Conservation (phyloP, 2,113 vertebrate genomes). For the Lucifuga dentata region DNA sequence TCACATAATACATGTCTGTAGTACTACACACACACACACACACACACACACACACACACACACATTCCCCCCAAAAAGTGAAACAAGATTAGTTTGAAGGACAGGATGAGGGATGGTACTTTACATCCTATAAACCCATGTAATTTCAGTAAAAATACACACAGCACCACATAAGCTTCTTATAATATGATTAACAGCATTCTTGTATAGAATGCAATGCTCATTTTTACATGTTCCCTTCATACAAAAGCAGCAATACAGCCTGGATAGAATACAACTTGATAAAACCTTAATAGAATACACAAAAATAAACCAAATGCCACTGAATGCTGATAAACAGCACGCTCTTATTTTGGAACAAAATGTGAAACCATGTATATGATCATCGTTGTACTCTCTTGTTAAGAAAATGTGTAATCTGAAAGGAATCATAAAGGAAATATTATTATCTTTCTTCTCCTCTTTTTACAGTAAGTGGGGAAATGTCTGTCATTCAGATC, state of each 20-base stretch:
- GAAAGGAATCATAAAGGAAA: constrained; percentile 13
- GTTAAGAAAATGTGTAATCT: constrained; percentile 33
- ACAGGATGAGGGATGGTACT: not conserved
- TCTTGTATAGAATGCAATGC: constrained; percentile 42
- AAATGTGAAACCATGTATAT: constrained; percentile 20
- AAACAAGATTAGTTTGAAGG: not conserved
- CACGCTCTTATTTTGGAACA: not conserved
- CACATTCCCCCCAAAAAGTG: not conserved
- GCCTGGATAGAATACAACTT: constrained; percentile 16
- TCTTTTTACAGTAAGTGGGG: constrained; percentile 14
- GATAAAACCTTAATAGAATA: no score
- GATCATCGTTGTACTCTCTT: constrained; percentile 20
- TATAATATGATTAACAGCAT: constrained; percentile 52
- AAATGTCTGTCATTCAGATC: not conserved
- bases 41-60: constrained; percentile 11
- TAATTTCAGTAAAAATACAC: constrained; percentile 31
- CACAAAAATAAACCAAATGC: constrained; percentile 28
- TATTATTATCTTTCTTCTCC: constrained; percentile 8
- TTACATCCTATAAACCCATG: constrained; percentile 13
- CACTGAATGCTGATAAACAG: not conserved
- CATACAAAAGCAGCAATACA: constrained; percentile 8
- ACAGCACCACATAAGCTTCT: constrained; percentile 34
- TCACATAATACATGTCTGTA: not conserved
- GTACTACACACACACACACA: not conserved
- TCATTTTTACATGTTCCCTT: constrained; percentile 24